Base-by-base conservation (phyloP, 2,888 invertebrate genomes). In the Drosophila austrosaltans region DNA sequence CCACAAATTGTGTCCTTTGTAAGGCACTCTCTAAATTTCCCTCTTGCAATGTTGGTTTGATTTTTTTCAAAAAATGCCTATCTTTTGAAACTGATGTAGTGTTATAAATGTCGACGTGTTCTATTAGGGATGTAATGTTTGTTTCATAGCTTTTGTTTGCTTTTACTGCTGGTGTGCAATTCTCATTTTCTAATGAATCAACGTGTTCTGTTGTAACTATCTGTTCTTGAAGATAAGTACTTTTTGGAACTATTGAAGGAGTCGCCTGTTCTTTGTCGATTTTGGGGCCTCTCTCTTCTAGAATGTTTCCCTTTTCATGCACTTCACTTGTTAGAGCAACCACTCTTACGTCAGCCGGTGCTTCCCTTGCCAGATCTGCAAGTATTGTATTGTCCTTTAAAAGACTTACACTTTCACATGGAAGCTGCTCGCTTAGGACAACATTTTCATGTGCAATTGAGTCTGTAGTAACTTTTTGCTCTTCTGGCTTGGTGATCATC, bases 171-270 rank as follows among this genome's bases (percentile, higher is more conserved):
- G 68, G 59, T 72, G 64, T 72, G 58, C 71, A 62, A 57, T 66
- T 61, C 53, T 77, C 65, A 22, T 69, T 65, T 20, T 73, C n/a
- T 54, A 74, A 63, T 63, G 66, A 72, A 69, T 80, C 75, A 10
- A 78, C 77, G 53, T 80, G 78, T 59, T 90, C 89, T 20, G 79
- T 79, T 75, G 79, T 40, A n/a, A 78, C 56, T 63, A 77, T 75
- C 82, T 85, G 78, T 74, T 89, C 78, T 71, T 75, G 79, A 28
- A 90, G 39, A 69, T 89, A 90, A 81, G 87, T 90, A 81, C 83
- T 89, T 63, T 87, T 81, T 66, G 87, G 77, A 62, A 63, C 78
- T 32, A 82, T 73, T 42, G 72, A 68, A 53, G 86, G 58, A 66
- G 54, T 56, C 8, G 67, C 79, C 48, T 74, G 36, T 58, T 67